A percentile compares a stretch with the other conserved stretches of the same genome.
Evolutionary conservation across 30 jellyfish, hydroid and myxozoan species (phyloP).

Genomic region (Aurelia sp.): DNA sequence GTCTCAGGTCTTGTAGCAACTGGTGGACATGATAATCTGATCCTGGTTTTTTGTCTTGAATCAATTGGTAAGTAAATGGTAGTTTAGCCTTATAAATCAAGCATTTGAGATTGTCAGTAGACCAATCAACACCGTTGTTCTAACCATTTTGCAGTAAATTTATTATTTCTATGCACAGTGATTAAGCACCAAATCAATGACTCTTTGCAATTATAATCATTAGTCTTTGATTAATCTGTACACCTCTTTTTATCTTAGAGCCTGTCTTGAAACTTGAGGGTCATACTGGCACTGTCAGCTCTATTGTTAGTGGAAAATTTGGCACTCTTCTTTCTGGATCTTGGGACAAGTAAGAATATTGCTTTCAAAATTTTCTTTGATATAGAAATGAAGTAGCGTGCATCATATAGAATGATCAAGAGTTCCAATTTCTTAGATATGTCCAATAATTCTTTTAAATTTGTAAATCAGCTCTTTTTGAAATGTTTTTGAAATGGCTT

Average conservation of each 20-base stretch:
- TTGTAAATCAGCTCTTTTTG: too few species aligned
- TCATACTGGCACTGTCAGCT: conserved; percentile 88
- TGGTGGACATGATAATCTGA: conserved; percentile 92
- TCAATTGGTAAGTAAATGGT: conserved; percentile 68
- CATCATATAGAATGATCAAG: neutral
- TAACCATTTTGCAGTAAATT: too few species aligned
- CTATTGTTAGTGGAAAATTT: conserved; percentile 86
- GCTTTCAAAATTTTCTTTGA: neutral
- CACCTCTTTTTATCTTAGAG: conserved; percentile 47
- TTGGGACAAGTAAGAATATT: conserved; percentile 87
- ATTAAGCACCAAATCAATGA: too few species aligned
- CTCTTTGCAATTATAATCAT: neutral
- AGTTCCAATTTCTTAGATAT: neutral
- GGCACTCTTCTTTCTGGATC: conserved; percentile 96
- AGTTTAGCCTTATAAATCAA: neutral
- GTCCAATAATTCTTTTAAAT: too few species aligned
- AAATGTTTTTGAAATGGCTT: too few species aligned
- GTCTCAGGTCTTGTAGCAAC: conserved; percentile 88
- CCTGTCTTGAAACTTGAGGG: conserved; percentile 83
- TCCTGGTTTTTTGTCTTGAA: conserved; percentile 70
- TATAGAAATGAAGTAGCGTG: neutral
- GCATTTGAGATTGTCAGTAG: neutral
- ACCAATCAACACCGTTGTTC: too few species aligned
- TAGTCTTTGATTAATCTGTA: neutral
- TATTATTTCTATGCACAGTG: too few species aligned